phyloP scores from a whole-genome alignment of 2,888 invertebrate genomes.

The Melieria crassipennis region DNA sequence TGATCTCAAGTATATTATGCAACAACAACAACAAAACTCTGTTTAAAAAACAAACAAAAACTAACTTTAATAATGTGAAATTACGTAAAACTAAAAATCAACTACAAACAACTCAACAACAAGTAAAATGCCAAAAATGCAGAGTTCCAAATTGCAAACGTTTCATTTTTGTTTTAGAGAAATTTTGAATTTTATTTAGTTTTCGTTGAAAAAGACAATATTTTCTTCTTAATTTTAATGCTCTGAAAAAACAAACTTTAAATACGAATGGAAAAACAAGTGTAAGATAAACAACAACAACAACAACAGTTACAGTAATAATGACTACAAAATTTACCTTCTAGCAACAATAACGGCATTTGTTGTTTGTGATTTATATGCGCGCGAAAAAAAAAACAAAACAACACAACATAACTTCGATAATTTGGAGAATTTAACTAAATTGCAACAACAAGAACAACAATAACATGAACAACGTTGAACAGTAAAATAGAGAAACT shows the following conservation, averaged over 20 bases:
- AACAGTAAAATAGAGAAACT: too few relatives aligned
- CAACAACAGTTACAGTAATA: too few relatives aligned
- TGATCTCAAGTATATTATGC: constrained; percentile 62
- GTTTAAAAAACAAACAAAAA: constrained; percentile 39
- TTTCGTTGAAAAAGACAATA: neutral
- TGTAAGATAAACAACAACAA: neutral
- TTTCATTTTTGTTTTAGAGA: constrained; percentile 2
- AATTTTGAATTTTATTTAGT: constrained; percentile 1
- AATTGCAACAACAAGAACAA: too few relatives aligned
- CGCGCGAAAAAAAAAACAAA: too few relatives aligned
- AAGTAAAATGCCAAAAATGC: constrained; percentile 45
- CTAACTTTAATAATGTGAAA: constrained; percentile 45
- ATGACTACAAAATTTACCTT: too few relatives aligned
- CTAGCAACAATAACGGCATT: too few relatives aligned
- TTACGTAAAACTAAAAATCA: neutral
- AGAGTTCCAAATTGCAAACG: constrained; percentile 43
- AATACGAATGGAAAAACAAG: constrained; percentile 3
- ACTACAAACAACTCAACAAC: constrained; percentile 41
- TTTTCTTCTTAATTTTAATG: neutral
- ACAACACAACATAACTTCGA: too few relatives aligned
- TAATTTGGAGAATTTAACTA: too few relatives aligned
- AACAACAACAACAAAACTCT: constrained; percentile 47
- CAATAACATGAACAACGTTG: too few relatives aligned
- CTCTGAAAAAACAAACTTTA: neutral
- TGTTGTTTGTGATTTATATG: too few relatives aligned